Evolutionary conservation across 2,797 vertebrate genomes (phyloP), one percentile per base, ranked within the genome.

Genomic region (Carcharodon carcharias): DNA sequence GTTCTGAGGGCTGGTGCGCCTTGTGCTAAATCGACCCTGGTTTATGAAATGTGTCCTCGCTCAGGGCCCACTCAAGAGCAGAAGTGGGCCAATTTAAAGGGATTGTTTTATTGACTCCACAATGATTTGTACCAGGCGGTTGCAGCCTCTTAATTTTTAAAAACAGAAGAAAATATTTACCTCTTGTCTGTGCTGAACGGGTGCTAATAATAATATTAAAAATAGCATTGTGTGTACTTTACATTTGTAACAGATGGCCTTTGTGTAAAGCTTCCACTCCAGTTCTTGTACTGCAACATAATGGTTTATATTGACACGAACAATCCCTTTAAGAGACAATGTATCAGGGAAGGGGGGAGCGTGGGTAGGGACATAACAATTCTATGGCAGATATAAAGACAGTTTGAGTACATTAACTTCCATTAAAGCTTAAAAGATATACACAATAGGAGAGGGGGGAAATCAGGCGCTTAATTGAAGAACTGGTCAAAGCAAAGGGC

Each of bases 391-490:
- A 93, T 93, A 93, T 65, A 93, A 93, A 93, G 91, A 45, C 61
- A 93, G 91, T 93, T 93, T 93, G 91, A 93, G 91, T 67, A 93
- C 91, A 93, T 93, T 93, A 67, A 93, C 91, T 67, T 45, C 91
- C 91, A 93, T 67, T 93, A 67, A 93, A 67, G 61, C 91, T 93
- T 67, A 93, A 45, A 93, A 93, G n/a, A 26, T 21, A 35, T 16
- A 63, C 63, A 93, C 91, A 93, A 93, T 65, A 89, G 91, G 21
- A 16, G n/a, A 3, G n/a, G 21, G 61, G 91, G 58, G 5, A 35
- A 93, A 93, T 93, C 35, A 93, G 91, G 65, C 91, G 23, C 91
- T 67, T 93, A 93, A 93, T 93, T 93, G 91, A 93, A 93, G 35
- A 93, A 93, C 91, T 93, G 91, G 61, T 45, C 91, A 93, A 67